Conservation (phyloP, 2,113 vertebrate species). For the crab-eating macaque (Macaca fascicularis) region DNA sequence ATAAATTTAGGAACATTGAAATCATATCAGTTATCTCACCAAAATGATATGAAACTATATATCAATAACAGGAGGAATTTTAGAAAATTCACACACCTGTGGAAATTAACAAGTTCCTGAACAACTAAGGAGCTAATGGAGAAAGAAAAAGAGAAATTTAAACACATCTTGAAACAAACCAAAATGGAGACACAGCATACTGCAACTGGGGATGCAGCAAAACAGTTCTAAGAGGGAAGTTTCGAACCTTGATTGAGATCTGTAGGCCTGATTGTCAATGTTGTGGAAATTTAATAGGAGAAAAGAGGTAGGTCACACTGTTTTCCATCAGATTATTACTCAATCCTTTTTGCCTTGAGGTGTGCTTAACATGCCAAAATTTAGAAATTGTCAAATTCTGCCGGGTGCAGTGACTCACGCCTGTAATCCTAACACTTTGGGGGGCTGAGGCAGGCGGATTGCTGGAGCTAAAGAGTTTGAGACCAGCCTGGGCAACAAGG, state of each 20-base stretch:
- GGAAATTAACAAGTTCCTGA: neutral
- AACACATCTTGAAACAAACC: neutral
- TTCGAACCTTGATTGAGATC: neutral
- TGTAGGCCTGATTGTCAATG: neutral
- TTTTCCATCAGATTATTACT: neutral
- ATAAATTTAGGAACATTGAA: neutral
- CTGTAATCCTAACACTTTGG: too few relatives aligned
- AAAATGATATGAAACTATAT: neutral
- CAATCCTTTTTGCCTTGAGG: neutral
- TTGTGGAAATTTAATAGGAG: neutral
- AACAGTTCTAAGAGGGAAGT: neutral
- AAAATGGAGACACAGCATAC: neutral
- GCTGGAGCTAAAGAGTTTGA: too few relatives aligned
- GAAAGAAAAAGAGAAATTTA: neutral
- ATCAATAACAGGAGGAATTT: neutral
- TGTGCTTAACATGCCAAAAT: neutral
- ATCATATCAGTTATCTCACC: neutral
- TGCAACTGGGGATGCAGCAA: neutral
- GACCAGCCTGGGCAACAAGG: too few relatives aligned
- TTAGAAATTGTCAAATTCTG: neutral
- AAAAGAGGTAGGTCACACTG: neutral
- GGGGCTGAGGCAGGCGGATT: too few relatives aligned
- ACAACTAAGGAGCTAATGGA: neutral
- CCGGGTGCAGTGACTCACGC: too few relatives aligned
- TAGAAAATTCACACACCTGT: neutral